phyloP scores from a whole-genome alignment of 2,797 vertebrate genomes.

The Pipistrellus nathusii region DNA sequence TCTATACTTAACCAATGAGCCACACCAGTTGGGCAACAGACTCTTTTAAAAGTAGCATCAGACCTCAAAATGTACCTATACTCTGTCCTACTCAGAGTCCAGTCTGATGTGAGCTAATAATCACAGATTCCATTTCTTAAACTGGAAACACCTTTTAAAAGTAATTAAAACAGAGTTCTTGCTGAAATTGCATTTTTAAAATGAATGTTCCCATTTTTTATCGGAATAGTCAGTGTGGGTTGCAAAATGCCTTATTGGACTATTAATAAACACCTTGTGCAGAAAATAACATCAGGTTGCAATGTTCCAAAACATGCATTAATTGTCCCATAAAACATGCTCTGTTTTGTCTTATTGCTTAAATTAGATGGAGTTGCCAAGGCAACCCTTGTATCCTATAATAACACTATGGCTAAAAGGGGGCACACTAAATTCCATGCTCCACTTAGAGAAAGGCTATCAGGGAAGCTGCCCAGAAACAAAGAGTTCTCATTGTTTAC shows the following conservation, averaged over 20 bases:
- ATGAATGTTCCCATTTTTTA: constrained; percentile 71
- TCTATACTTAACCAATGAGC: neutral
- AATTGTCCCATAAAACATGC: constrained; percentile 67
- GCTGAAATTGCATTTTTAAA: constrained; percentile 65
- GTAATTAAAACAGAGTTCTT: constrained; percentile 61
- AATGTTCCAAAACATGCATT: constrained; percentile 59
- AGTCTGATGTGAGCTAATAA: neutral
- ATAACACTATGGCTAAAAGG: constrained; percentile 9
- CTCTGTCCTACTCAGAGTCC: neutral
- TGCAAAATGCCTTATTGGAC: constrained; percentile 65
- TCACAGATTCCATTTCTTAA: constrained; percentile 1
- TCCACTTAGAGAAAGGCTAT: constrained; percentile 18
- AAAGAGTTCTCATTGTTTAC: constrained; percentile 7
- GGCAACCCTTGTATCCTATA: constrained; percentile 47
- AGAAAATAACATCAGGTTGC: constrained; percentile 64
- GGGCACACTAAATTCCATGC: constrained; percentile 38
- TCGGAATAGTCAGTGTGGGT: constrained; percentile 34
- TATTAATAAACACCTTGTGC: constrained; percentile 53
- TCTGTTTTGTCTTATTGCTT: constrained; percentile 52
- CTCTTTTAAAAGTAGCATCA: neutral
- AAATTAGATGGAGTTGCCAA: constrained; percentile 62
- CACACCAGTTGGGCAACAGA: neutral
- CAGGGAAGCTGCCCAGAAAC: constrained; percentile 21
- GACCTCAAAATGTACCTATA: neutral
- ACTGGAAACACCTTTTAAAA: constrained; percentile 39